Evolutionary conservation across 2,113 vertebrate species (phyloP).

Genomic region (Rissa tridactyla): DNA sequence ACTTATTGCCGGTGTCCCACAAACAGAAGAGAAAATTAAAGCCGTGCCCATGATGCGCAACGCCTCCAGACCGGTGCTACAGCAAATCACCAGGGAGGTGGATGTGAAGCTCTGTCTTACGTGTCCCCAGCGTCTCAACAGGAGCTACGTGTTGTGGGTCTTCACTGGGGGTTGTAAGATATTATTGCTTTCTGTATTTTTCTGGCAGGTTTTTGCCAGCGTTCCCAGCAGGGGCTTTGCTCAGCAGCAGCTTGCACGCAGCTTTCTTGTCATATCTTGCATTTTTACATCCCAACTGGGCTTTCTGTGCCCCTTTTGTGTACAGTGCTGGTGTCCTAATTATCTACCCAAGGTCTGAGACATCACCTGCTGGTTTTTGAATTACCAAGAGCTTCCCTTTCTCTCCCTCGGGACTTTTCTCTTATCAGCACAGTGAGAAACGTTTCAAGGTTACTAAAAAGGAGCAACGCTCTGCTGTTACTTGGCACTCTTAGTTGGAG

Average conservation of each 20-base stretch:
- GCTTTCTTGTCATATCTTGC: background rate
- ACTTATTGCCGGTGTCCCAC: fast-evolving
- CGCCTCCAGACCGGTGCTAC: background rate
- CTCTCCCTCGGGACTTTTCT: background rate
- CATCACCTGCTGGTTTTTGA: conserved; percentile 21
- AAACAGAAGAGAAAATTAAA: background rate
- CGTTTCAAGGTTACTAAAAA: conserved; percentile 17
- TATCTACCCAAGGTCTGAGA: background rate
- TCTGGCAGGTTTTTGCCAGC: background rate
- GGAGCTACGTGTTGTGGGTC: fast-evolving
- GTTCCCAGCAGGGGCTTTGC: background rate
- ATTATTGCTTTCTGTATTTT: background rate
- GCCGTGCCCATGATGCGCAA: background rate
- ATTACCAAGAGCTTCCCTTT: background rate
- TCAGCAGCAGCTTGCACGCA: background rate
- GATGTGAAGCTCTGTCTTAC: background rate
- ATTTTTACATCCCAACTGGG: background rate
- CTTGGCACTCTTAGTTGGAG: background rate
- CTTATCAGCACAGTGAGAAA: background rate
- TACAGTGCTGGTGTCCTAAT: background rate
- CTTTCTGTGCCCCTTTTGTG: background rate
- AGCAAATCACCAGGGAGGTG: background rate
- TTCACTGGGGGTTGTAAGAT: background rate
- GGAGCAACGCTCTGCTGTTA: background rate
- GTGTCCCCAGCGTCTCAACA: fast-evolving